phyloP scores from a whole-genome alignment of 1,140 invertebrate species.

The Saxidomus purpurata region DNA sequence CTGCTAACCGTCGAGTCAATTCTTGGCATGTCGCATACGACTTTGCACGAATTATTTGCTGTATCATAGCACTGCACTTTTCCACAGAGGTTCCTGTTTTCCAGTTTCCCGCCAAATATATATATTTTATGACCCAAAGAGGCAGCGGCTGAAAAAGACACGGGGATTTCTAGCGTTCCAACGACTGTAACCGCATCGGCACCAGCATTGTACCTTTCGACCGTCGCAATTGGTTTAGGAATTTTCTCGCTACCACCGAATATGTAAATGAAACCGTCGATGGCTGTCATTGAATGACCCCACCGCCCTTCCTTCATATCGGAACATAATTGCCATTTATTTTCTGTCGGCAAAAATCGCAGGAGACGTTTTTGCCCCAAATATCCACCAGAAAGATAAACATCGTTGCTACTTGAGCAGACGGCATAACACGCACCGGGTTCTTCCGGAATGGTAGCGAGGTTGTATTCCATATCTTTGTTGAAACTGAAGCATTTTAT shows the following conservation, averaged over 20 bases:
- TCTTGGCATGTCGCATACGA: slow-evolving; percentile 48
- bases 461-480: slow-evolving; percentile 28
- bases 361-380: slow-evolving; percentile 39
- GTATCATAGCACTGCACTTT: slow-evolving; percentile 63
- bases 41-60: not conserved
- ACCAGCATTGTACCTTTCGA: slow-evolving; percentile 46
- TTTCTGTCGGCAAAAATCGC: slow-evolving; percentile 2
- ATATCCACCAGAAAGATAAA: slow-evolving; percentile 63
- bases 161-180: slow-evolving; percentile 46
- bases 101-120: slow-evolving; percentile 62
- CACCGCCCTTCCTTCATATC: slow-evolving; percentile 51
- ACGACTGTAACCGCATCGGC: not conserved
- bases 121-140: slow-evolving; percentile 44
- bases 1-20: slow-evolving; percentile 22
- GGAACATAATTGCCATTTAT: slow-evolving; percentile 53
- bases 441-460: slow-evolving; percentile 54
- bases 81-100: slow-evolving; percentile 13
- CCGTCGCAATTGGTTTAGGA: not conserved
- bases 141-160: slow-evolving; percentile 52
- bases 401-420: slow-evolving; percentile 22
- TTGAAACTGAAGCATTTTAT: slow-evolving; percentile 64
- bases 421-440: slow-evolving; percentile 65
- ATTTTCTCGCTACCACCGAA: slow-evolving; percentile 53
- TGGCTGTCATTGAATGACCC: slow-evolving; percentile 52
- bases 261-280: slow-evolving; percentile 22